Percentiles rank a stretch among this genome's conserved stretches.
Evolutionary conservation across 2,113 vertebrate species (phyloP).

Genomic region (Carassius auratus): DNA sequence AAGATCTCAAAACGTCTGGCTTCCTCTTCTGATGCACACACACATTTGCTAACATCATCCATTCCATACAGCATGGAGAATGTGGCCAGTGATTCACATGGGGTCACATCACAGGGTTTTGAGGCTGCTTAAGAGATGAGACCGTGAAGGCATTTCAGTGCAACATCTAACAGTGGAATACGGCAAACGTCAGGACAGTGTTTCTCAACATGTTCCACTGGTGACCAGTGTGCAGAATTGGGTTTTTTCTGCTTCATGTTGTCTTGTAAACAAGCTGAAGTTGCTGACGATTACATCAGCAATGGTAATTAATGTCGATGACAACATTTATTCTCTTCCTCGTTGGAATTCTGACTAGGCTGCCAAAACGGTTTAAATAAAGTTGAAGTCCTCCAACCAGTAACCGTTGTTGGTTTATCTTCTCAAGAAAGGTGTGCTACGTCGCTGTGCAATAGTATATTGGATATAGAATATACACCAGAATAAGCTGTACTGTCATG

Average conservation of each 20-base stretch:
- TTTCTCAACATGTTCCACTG: not conserved
- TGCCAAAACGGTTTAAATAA: slow-evolving; percentile 7
- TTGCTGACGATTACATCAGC: slow-evolving; percentile 12
- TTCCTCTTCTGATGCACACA: slow-evolving; percentile 24
- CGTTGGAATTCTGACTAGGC: not conserved
- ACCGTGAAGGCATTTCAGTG: not conserved
- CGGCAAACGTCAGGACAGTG: not conserved
- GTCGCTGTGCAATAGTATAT: not conserved
- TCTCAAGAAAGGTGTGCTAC: not conserved
- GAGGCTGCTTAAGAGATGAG: slow-evolving; percentile 29
- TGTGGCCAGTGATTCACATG: slow-evolving; percentile 19
- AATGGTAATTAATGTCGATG: not conserved
- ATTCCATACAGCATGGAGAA: not conserved
- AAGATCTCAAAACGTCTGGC: not conserved
- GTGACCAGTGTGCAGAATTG: not conserved
- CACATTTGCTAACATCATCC: slow-evolving; percentile 7
- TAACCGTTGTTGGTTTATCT: not conserved
- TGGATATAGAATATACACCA: not conserved
- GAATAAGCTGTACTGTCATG: not conserved
- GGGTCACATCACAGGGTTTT: not conserved
- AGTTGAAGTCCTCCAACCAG: not conserved
- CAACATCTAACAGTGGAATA: not conserved
- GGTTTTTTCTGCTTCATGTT: not conserved
- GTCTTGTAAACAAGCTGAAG: not conserved
- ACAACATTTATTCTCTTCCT: not conserved